phyloP scores from a whole-genome alignment of 2,113 vertebrate genomes.

The Cynopterus brachyotis region DNA sequence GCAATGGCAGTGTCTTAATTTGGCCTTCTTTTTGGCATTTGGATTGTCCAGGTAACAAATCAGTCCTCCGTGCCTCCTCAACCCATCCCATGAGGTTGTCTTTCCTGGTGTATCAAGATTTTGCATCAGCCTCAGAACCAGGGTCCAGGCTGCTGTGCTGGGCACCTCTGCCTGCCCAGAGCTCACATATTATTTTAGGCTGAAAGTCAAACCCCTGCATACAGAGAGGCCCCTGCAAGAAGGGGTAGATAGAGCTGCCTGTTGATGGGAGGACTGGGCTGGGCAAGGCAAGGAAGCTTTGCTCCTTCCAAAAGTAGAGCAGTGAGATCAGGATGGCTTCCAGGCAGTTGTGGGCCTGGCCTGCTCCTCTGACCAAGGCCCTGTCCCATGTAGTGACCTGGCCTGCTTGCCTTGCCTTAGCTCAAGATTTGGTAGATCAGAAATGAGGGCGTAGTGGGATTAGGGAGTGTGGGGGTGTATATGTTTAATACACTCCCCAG shows the following conservation, averaged over 20 bases:
- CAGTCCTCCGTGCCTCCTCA: not conserved
- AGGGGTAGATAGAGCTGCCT: not conserved
- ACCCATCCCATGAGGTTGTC: not conserved
- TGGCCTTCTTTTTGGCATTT: not conserved
- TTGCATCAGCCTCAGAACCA: not conserved
- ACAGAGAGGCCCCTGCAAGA: not conserved
- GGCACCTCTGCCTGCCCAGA: not conserved
- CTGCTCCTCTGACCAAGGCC: not conserved
- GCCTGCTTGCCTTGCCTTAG: not conserved
- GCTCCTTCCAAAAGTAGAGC: fast-evolving
- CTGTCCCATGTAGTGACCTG: not conserved
- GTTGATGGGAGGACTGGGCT: not conserved
- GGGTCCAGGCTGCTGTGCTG: not conserved
- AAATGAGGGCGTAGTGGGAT: not conserved
- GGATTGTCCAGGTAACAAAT: not conserved
- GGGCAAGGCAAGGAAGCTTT: fast-evolving
- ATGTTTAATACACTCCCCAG: not conserved
- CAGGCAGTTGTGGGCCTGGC: not conserved
- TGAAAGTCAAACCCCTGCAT: not conserved
- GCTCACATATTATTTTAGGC: not conserved
- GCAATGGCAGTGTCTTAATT: not conserved
- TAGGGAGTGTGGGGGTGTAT: not conserved
- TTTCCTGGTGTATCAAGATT: not conserved
- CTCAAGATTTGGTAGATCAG: not conserved
- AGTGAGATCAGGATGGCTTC: not conserved